Evolutionary conservation across 1,140 invertebrate genomes (phyloP).

Genomic region (Atta cephalotes): DNA sequence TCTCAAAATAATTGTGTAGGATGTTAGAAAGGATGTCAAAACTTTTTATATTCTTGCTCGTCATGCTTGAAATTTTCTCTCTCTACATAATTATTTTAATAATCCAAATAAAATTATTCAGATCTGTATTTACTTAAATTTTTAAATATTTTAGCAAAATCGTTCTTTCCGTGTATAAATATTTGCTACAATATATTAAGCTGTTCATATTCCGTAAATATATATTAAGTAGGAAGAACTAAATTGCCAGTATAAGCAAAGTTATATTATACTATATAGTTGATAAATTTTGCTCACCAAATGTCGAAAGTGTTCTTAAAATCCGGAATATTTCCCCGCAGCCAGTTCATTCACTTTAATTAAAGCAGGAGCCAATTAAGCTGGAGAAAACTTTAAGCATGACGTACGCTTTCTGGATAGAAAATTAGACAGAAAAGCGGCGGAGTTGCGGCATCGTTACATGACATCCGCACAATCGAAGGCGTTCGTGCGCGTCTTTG

Average conservation of each 20-base stretch:
- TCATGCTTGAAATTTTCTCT: too few relatives aligned
- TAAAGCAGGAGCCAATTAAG: slow-evolving; percentile 49
- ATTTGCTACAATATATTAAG: background rate
- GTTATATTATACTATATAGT: background rate
- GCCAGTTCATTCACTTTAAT: slow-evolving; percentile 29
- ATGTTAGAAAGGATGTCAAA: too few relatives aligned
- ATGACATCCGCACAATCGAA: slow-evolving; percentile 7
- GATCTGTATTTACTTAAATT: too few relatives aligned
- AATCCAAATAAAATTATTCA: too few relatives aligned
- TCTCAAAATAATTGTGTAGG: too few relatives aligned
- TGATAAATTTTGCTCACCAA: slow-evolving; percentile 13
- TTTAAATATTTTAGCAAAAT: too few relatives aligned
- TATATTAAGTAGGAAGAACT: background rate
- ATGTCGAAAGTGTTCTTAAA: slow-evolving; percentile 7
- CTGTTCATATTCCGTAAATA: background rate
- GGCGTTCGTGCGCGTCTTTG: slow-evolving; percentile 12
- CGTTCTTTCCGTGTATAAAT: background rate
- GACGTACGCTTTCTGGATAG: background rate
- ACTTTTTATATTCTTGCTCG: too few relatives aligned
- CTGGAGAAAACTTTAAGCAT: background rate
- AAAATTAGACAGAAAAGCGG: slow-evolving; percentile 48
- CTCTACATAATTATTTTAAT: too few relatives aligned
- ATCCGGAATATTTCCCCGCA: slow-evolving; percentile 22
- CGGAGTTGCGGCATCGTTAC: background rate
- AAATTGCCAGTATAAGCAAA: slow-evolving; percentile 16